These are phyloP conservation scores for Catamblyrhynchus diadema DNA, from an alignment of 2,797 vertebrate genomes.

Conservation along the genomic window DNA sequence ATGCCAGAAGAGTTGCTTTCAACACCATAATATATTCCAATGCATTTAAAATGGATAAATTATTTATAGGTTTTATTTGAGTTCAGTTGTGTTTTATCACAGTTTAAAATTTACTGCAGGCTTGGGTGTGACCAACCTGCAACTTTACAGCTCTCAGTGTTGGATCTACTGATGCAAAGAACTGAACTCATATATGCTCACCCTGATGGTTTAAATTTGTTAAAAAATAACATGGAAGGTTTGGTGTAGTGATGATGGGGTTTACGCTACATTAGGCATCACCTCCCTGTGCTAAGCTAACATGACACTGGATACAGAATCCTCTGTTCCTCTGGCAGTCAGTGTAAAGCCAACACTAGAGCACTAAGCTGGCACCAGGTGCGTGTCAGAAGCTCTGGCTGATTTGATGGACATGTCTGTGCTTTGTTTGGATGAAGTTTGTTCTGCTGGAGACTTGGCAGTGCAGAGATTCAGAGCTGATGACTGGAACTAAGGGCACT, in stretches of 20 bases:
- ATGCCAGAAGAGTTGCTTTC: not conserved
- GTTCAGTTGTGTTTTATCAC: not conserved
- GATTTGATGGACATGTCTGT: not conserved
- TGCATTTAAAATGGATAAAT: accelerated
- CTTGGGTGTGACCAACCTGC: not conserved
- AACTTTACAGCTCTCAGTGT: not conserved
- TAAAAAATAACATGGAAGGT: accelerated
- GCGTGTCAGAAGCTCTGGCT: not conserved
- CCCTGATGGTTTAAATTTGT: not conserved
- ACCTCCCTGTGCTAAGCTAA: not conserved
- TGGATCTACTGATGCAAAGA: not conserved
- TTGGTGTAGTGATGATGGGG: not conserved
- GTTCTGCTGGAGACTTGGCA: not conserved
- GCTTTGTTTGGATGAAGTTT: not conserved
- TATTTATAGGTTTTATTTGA: not conserved
- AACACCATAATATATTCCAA: not conserved
- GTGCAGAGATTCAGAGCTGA: not conserved
- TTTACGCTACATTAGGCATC: not conserved
- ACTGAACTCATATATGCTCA: not conserved
- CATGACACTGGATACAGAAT: not conserved
- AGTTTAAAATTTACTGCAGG: not conserved
- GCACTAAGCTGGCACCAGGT: not conserved
- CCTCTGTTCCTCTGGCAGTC: not conserved
- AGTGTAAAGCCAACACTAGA: not conserved
- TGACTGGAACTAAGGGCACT: not conserved